Conservation (phyloP, 2,113 vertebrate species). For the Chionis minor region DNA sequence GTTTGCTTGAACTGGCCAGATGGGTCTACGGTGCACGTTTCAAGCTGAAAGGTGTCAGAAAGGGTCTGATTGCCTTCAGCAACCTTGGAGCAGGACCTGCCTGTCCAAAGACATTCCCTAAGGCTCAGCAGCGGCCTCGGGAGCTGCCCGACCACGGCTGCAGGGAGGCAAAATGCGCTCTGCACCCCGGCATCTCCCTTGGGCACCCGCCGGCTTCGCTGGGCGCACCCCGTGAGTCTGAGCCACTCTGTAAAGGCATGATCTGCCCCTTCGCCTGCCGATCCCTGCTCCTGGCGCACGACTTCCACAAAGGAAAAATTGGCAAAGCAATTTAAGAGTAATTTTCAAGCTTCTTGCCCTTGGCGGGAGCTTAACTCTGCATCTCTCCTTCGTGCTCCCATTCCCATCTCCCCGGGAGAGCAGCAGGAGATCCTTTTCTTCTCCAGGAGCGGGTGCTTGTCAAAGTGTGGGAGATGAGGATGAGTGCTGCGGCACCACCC, state of each 20-base stretch:
- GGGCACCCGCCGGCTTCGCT: not conserved
- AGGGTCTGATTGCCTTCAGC: not conserved
- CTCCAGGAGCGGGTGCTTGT: not conserved
- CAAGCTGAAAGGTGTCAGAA: not conserved
- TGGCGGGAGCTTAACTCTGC: not conserved
- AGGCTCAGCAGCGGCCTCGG: rapidly evolving
- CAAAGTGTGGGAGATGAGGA: not conserved
- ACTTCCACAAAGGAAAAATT: not conserved
- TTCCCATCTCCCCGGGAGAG: not conserved
- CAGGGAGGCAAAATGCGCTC: not conserved
- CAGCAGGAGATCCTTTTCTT: not conserved
- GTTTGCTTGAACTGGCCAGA: not conserved
- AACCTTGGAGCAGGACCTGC: not conserved
- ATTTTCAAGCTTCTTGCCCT: not conserved
- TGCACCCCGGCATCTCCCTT: not conserved
- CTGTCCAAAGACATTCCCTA: not conserved
- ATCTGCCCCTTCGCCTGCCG: not conserved
- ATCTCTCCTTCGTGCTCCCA: not conserved
- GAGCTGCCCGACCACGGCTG: not conserved
- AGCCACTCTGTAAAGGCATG: rapidly evolving
- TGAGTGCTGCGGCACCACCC: not conserved
- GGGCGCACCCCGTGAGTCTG: rapidly evolving
- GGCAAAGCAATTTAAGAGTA: not conserved
- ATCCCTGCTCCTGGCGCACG: not conserved
- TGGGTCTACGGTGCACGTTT: not conserved